A percentile compares a stretch with the other conserved stretches of the same genome.
Evolutionary conservation across 2,113 vertebrate species (phyloP).

Genomic region (Xiphophorus couchianus): DNA sequence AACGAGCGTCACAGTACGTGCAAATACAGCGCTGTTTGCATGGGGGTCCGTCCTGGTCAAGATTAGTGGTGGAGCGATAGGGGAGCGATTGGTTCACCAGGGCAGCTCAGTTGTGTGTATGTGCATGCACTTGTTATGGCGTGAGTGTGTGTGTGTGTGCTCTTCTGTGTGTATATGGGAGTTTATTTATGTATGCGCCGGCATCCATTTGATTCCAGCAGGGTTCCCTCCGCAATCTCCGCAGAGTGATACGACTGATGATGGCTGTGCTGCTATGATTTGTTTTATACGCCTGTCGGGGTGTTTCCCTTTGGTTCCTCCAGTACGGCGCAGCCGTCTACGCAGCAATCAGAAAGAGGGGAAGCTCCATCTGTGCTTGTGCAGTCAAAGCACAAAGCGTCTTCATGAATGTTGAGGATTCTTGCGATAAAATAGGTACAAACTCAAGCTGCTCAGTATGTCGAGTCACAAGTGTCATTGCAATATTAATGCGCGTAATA

Average conservation of each 20-base stretch:
- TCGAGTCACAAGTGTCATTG: neutral
- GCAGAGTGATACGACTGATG: slow-evolving; percentile 58
- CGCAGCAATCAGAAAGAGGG: slow-evolving; percentile 47
- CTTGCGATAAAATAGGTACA: neutral
- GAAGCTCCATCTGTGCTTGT: slow-evolving; percentile 56
- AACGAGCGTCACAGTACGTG: slow-evolving; percentile 16
- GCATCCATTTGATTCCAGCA: slow-evolving; percentile 59
- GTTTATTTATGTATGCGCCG: slow-evolving; percentile 44
- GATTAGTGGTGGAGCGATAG: slow-evolving; percentile 54
- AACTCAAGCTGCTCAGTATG: neutral
- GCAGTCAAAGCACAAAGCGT: neutral
- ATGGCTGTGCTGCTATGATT: slow-evolving; percentile 58
- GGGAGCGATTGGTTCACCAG: slow-evolving; percentile 59
- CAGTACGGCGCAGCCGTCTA: slow-evolving; percentile 24
- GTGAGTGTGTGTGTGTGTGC: too few species aligned
- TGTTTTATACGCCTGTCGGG: slow-evolving; percentile 46
- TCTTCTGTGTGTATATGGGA: slow-evolving; percentile 1
- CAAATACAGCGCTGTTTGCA: neutral
- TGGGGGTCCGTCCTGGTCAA: slow-evolving; percentile 34
- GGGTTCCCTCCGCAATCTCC: slow-evolving; percentile 60
- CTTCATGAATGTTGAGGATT: neutral
- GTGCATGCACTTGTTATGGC: neutral
- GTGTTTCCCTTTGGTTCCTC: slow-evolving; percentile 60
- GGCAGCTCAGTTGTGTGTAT: slow-evolving; percentile 12
- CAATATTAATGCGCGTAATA: neutral